Conservation (phyloP, 2,113 vertebrate genomes). For the Bambusicola thoracicus region DNA sequence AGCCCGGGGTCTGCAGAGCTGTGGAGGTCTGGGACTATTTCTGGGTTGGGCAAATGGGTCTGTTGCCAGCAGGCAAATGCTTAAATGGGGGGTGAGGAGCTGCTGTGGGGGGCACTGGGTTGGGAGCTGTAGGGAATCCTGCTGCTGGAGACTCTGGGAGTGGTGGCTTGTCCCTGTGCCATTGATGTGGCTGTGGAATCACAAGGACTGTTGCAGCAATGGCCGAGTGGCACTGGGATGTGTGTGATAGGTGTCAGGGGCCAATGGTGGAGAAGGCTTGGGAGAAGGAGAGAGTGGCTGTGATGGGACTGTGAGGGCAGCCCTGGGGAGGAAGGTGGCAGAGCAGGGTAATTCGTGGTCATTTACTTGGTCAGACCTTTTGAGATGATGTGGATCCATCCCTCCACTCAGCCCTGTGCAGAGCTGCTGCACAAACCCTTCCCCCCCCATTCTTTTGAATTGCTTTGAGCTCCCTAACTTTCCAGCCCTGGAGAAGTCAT, state of each 20-base stretch:
- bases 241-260: accelerated
- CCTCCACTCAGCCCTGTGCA: not conserved
- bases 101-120: accelerated
- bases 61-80: accelerated
- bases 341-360: accelerated
- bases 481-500: conserved; percentile 50
- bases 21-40: not conserved
- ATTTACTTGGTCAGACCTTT: not conserved
- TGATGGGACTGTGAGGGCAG: not conserved
- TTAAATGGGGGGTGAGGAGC: not conserved
- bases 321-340: not conserved
- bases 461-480: conserved; percentile 56
- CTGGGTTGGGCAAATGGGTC: not conserved
- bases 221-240: accelerated
- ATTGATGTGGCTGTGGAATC: not conserved
- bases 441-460: not conserved
- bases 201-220: not conserved
- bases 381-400: not conserved
- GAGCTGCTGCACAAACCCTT: conserved; percentile 12
- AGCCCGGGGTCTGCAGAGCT: accelerated
- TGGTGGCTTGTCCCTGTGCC: not conserved
- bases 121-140: not conserved
- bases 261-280: not conserved
- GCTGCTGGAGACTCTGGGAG: not conserved
- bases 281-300: not conserved